Evolutionary conservation across 92 coral and sea anemone species (phyloP), one percentile per base, ranked within the genome.

Genomic region (Porites evermanni): DNA sequence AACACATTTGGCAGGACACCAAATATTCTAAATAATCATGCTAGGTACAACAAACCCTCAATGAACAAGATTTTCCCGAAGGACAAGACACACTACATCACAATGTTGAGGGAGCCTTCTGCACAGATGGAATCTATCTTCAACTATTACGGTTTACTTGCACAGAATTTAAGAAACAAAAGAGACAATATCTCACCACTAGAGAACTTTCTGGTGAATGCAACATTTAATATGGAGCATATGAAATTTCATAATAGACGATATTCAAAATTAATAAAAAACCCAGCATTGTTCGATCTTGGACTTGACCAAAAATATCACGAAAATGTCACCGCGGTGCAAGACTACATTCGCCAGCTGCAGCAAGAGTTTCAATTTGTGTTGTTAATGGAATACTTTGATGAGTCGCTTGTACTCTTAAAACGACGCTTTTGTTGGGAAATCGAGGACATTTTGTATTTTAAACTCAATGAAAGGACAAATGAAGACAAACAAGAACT

Each of bases 11-110:
- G 16, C 13, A 24, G 79, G 19, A n/a, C 79, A n/a, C 91, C 96
- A 70, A 87, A 87, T 73, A 83, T 93, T 75, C 96, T 93, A 21
- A 88, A 93, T 89, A 93, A 93, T 67, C 96, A 93, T 72, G 96
- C 94, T 20, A 89, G 96, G 7, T 88, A 80, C 88, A 91, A 91
- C 79, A 78, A 58, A 71, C 20, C 53, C 12, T 83, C 96, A 7
- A 70, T 93, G 87, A 77, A 84, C 51, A 50, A 75, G 60, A 60
- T 93, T 53, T 86, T 93, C 79, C 94, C 94, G n/a, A 91, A 88
- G 74, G 82, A 72, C 8, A 59, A 83, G 11, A 67, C 87, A 0
- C 58, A 71, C 29, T 93, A 93, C 78, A 70, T 93, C 20, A 91
- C 96, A 1, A 51, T 93, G 23, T 26, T 93, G 38, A 84, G 96